Percentiles rank a stretch among this genome's conserved stretches.
Evolutionary conservation across 1,140 invertebrate genomes (phyloP).

Genomic region (Orchesella cincta): DNA sequence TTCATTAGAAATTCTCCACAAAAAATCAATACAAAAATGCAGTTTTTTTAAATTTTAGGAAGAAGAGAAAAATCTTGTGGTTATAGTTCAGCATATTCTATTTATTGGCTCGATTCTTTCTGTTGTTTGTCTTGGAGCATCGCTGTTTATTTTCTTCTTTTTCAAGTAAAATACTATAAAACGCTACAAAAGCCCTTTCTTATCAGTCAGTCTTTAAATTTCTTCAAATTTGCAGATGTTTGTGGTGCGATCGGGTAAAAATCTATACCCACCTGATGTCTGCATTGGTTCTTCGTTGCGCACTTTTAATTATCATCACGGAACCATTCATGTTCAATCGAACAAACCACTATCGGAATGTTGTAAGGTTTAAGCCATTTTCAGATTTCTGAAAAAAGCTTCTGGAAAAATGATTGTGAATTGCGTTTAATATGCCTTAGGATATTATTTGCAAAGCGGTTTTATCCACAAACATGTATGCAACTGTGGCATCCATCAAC

Average conservation of each 20-base stretch:
- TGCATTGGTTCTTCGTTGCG: constrained; percentile 57
- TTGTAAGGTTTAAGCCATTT: constrained; percentile 47
- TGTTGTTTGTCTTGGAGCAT: too few relatives aligned
- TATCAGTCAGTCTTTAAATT: too few relatives aligned
- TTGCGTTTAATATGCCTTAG: constrained; percentile 51
- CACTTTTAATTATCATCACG: constrained; percentile 57
- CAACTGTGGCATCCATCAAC: constrained; percentile 59
- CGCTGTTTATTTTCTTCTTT: too few relatives aligned
- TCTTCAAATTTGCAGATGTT: too few relatives aligned
- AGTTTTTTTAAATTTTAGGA: too few relatives aligned
- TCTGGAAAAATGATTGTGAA: neutral
- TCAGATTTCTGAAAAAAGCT: neutral
- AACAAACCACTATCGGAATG: constrained; percentile 46
- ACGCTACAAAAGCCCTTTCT: too few relatives aligned
- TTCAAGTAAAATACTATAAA: too few relatives aligned
- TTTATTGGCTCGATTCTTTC: too few relatives aligned
- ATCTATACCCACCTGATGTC: constrained; percentile 61
- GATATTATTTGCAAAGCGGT: constrained; percentile 60
- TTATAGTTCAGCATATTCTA: too few relatives aligned
- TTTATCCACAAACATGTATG: constrained; percentile 58
- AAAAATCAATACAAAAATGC: too few relatives aligned
- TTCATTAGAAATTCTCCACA: too few relatives aligned
- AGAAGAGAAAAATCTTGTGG: too few relatives aligned
- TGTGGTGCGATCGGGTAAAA: constrained; percentile 58
- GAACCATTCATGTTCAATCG: constrained; percentile 51